Base-by-base conservation (phyloP, 2,797 vertebrate genomes). In the Megalops cyprinoides region DNA sequence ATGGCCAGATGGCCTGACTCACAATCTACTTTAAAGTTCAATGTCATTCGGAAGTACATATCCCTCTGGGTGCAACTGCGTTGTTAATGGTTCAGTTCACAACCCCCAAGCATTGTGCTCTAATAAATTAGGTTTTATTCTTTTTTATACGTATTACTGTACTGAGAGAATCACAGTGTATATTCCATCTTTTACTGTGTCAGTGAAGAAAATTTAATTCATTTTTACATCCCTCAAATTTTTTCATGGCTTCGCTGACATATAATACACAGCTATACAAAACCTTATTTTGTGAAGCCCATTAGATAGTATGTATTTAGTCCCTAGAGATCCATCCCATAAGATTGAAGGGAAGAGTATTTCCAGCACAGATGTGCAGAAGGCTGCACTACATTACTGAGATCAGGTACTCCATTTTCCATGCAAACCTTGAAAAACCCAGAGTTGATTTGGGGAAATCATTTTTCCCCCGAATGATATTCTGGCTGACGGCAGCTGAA, bases 1-100 rank as follows among this genome's bases (percentile, higher is more conserved):
- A 87, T 76, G 67, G 83, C 82, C 84, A 82, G 83, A 79, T 78
- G 78, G 73, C 82, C 77, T 82, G 77, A 88, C 79, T 85, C 81
- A 53, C 83, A 84, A 76, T 87, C 83, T 84, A 86, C 88, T 92
- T 92, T 91, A 86, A 87, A 92, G 90, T 93, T 93, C 91, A 93
- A 91, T 92, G 92, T 92, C 90, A 91, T 92, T 90, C 88, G 80
- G 83, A 71, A 78, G 87, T 80, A 88, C 86, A 92, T 92, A 89
- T 90, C 87, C 90, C 91, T 88, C 76, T 69, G 89, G 89, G 81
- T 85, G 77, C 69, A 85, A 89, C 88, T 88, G 90, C 91, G 91
- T 94, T 92, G 87, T 91, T 91, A 92, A 91, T 92, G 87, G 84
- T 71, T 76, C 84, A 80, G 83, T 91, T 91, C 85, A n/a, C 81